Conservation (phyloP, 1,140 invertebrate species). For the Laupala kohalensis region DNA sequence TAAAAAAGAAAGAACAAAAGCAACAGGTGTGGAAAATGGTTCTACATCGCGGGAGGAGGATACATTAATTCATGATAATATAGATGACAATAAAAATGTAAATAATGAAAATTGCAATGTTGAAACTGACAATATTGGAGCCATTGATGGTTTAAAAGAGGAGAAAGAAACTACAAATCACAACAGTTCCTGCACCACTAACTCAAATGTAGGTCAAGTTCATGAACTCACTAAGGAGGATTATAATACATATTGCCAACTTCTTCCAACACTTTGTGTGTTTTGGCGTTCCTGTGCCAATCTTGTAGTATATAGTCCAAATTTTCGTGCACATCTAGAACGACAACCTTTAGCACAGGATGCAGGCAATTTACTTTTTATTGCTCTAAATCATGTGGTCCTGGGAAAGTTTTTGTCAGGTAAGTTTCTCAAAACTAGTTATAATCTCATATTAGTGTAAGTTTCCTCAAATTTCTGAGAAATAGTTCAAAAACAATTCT, state of each 20-base stretch:
- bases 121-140: neutral
- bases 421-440: too few relatives aligned
- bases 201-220: neutral
- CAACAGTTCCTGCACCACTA: neutral
- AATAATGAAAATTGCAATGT: neutral
- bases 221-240: neutral
- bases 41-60: neutral
- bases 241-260: conserved; percentile 23
- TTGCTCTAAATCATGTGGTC: neutral
- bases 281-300: conserved; percentile 43
- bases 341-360: conserved; percentile 24
- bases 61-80: neutral
- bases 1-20: neutral
- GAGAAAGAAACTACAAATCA: neutral
- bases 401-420: neutral
- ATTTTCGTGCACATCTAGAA: conserved; percentile 34
- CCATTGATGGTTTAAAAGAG: too few relatives aligned
- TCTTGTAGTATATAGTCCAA: conserved; percentile 39
- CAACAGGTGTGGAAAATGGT: neutral
- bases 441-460: too few relatives aligned
- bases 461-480: too few relatives aligned
- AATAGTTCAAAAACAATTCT: too few relatives aligned
- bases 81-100: neutral
- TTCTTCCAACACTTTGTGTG: conserved; percentile 27
- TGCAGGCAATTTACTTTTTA: conserved; percentile 24